Evolutionary conservation across 2,113 vertebrate species (phyloP).

Genomic region (Arizona elegans): DNA sequence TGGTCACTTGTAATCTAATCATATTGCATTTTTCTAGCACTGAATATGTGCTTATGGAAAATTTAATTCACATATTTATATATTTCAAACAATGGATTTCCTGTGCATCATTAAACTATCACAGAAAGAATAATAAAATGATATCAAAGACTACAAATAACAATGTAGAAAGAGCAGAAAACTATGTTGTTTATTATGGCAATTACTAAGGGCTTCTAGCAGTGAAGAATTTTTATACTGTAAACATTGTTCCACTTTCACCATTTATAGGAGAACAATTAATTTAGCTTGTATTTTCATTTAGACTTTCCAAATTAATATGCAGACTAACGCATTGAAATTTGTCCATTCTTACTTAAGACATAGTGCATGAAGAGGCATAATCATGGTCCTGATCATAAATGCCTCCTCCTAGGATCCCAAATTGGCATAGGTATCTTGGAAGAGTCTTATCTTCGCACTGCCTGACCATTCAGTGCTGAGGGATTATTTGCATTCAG

Average conservation of each 20-base stretch:
- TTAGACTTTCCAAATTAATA: neutral
- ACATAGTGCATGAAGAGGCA: neutral
- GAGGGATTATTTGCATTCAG: neutral
- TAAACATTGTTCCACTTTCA: neutral
- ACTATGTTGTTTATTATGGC: neutral
- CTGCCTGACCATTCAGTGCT: neutral
- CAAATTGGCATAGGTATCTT: neutral
- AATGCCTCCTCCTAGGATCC: neutral
- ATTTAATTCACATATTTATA: neutral
- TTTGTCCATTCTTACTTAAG: neutral
- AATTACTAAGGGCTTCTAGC: neutral
- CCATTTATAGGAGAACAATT: neutral
- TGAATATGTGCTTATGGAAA: neutral
- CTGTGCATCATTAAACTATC: neutral
- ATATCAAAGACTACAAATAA: neutral
- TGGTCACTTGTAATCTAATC: neutral
- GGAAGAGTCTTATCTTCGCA: neutral
- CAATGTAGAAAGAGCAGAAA: neutral
- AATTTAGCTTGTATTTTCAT: neutral
- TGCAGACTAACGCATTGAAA: neutral
- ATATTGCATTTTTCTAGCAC: neutral
- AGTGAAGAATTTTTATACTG: neutral
- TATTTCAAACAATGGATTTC: neutral
- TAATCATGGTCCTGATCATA: neutral
- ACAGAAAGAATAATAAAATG: neutral